A percentile compares a stretch with the other conserved stretches of the same genome.
Conservation (phyloP, 2,888 invertebrate genomes). For the Leuctra nigra region DNA sequence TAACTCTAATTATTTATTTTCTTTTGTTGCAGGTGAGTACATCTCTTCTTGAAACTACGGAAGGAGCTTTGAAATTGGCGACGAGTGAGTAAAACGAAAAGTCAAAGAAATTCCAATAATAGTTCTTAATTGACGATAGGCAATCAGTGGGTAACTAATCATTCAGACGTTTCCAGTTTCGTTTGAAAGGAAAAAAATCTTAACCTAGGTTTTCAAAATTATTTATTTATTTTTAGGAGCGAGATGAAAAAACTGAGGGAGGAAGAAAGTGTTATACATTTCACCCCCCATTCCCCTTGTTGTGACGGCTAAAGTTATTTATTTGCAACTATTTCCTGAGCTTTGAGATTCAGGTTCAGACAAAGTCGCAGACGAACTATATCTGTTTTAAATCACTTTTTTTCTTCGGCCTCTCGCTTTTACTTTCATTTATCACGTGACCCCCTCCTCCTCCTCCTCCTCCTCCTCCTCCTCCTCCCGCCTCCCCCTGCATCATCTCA, state of each 20-base stretch:
- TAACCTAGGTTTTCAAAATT: not conserved
- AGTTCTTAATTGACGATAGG: no score
- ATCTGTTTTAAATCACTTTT: slow-evolving; percentile 19
- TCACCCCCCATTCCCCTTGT: no score
- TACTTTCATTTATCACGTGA: slow-evolving; percentile 19
- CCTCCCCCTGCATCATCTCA: not conserved
- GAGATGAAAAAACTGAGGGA: not conserved
- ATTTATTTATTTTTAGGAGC: not conserved
- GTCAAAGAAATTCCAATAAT: no score
- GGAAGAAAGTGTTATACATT: no score
- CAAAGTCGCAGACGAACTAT: slow-evolving; percentile 11
- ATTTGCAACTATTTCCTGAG: slow-evolving; percentile 12
- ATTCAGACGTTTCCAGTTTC: no score
- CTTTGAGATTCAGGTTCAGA: not conserved
- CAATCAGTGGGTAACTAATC: no score
- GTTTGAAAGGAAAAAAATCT: not conserved
- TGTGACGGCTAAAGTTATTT: slow-evolving; percentile 2
- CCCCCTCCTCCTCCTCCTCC: slow-evolving; percentile 12
- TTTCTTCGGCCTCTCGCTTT: slow-evolving; percentile 1
- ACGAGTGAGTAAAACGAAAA: no score
- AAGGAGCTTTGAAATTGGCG: no score
- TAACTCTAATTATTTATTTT: no score
- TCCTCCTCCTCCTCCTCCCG: slow-evolving; percentile 6
- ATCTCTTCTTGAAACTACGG: no score
- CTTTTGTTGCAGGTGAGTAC: no score